A percentile compares a stretch with the other conserved stretches of the same genome.
Evolutionary conservation across 2,888 invertebrate species (phyloP).

Genomic region (Agrenia bidenticulata): DNA sequence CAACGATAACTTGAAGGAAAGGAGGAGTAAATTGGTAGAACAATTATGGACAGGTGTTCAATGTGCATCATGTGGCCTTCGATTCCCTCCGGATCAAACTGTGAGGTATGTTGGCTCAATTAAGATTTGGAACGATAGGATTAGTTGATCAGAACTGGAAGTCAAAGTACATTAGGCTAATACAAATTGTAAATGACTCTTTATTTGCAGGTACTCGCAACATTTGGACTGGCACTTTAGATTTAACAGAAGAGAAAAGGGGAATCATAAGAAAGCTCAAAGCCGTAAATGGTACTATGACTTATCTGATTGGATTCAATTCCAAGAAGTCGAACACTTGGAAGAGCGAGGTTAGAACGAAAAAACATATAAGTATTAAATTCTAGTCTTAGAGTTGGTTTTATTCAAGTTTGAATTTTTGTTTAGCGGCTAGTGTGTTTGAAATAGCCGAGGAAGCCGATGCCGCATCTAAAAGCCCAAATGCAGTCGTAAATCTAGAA

Average conservation of each 20-base stretch:
- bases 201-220: conserved; percentile 72
- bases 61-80: conserved; percentile 92
- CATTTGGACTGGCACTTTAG: conserved; percentile 99
- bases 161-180: not conserved
- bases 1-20: conserved; percentile 46
- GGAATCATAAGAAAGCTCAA: conserved; percentile 78
- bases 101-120: conserved; percentile 71
- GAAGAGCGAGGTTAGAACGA: conserved; percentile 72
- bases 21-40: conserved; percentile 42
- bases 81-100: conserved; percentile 87
- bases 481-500: conserved; percentile 60
- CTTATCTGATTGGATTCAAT: conserved; percentile 87
- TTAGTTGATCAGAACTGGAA: conserved; percentile 1
- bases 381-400: too few relatives aligned
- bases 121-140: not conserved
- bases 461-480: conserved; percentile 56
- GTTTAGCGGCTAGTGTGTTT: conserved; percentile 80
- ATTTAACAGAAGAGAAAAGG: conserved; percentile 84
- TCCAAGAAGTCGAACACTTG: conserved; percentile 87
- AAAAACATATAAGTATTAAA: too few relatives aligned
- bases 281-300: conserved; percentile 89
- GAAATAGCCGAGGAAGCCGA: conserved; percentile 65
- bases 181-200: not conserved
- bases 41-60: conserved; percentile 85
- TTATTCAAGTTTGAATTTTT: conserved; percentile 6